phyloP scores from a whole-genome alignment of 2,888 invertebrate species.

The Perdita meconis region DNA sequence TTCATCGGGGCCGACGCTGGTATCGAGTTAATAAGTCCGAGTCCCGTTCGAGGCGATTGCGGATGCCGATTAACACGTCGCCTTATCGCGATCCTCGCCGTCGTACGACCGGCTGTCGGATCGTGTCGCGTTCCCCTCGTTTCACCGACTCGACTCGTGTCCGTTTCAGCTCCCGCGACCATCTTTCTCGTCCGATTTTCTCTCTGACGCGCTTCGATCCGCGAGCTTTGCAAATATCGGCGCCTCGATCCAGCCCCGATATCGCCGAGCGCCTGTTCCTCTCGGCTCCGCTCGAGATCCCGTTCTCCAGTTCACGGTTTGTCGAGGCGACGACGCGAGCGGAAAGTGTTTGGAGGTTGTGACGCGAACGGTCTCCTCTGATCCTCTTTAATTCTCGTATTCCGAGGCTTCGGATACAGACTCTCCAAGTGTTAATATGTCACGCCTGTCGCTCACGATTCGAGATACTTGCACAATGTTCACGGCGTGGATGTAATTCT shows the following conservation, averaged over 20 bases:
- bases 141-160: constrained; percentile 9
- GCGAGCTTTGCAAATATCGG: constrained; percentile 13
- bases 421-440: not conserved
- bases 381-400: too few relatives aligned
- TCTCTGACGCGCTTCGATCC: constrained; percentile 27
- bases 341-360: not conserved
- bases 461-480: not conserved
- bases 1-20: constrained; percentile 55
- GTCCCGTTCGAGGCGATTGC: constrained; percentile 69
- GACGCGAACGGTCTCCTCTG: too few relatives aligned
- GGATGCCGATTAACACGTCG: constrained; percentile 61
- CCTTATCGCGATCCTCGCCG: constrained; percentile 58
- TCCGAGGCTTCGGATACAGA: too few relatives aligned
- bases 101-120: constrained; percentile 44
- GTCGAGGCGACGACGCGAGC: not conserved
- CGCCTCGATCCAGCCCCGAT: constrained; percentile 12
- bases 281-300: not conserved
- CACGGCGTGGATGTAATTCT: not conserved
- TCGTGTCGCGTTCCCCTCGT: constrained; percentile 24
- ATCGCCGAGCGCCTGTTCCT: not conserved
- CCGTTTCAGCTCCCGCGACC: constrained; percentile 11
- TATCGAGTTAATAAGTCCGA: constrained; percentile 72
- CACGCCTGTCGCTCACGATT: not conserved
- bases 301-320: not conserved
- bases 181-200: constrained; percentile 13